Base-by-base conservation (phyloP, 2,888 invertebrate genomes). In the Eremobia ochroleuca region DNA sequence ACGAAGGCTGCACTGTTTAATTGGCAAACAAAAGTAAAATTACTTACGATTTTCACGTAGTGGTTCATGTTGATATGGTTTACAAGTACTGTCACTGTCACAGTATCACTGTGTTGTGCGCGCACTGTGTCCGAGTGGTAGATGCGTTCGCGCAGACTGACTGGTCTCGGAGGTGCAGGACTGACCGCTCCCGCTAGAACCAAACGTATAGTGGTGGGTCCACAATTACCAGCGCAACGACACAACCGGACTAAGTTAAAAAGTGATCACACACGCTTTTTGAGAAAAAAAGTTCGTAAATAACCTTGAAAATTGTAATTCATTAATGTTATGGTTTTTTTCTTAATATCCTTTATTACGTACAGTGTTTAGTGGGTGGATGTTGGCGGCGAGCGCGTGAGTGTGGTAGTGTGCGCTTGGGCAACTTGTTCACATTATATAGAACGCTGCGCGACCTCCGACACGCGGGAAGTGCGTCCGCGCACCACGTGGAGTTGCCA, bases 361-460 rank as follows among this genome's bases (percentile, higher is more conserved):
- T 95, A 95, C 95, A 92, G 88, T 89, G 85, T 89, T 91, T 88
- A 81, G 91, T 90, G 90, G 91, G 90, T 90, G 91, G 94, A 90
- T 95, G 95, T 94, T 94, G 91, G 93, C 95, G 90, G 94, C 91
- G 91, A 92, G 95, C 93, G 94, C 91, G 94, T 94, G 92, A 91
- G 90, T 91, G 90, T 92, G 93, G 94, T 94, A 93, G 95, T 96
- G 96, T 94, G 94, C 94, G 91, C 90, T 93, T 91, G 92, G 89
- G 91, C 93, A 90, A 92, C 90, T 93, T 90, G 92, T 90, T 92
- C 93, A 91, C 92, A 94, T 96, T 96, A 96, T 96, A 96, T 96
- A 96, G 96, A 95, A 94, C 96, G 96, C 91, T 88, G 91, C 88
- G 90, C 94, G 96, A 95, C 96, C 96, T 96, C 95, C 94, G 94